A percentile compares a stretch with the other conserved stretches of the same genome.
Conservation (phyloP, 2,113 vertebrate genomes). For the Oncorhynchus keta region DNA sequence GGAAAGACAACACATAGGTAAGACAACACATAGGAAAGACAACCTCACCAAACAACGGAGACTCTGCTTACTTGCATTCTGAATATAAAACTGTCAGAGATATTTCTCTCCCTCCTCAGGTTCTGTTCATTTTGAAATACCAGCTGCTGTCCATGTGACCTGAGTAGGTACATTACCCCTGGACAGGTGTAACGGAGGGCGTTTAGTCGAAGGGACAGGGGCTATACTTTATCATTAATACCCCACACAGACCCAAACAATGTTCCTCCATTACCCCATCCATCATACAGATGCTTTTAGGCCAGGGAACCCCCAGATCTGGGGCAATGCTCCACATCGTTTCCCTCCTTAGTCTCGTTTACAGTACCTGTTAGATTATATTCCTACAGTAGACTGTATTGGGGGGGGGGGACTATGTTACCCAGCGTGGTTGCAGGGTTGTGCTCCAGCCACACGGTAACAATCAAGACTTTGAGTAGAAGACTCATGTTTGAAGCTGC, state of each 20-base stretch:
- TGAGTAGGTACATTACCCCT: conserved; percentile 9
- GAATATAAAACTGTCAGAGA: background rate
- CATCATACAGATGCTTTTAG: conserved; percentile 34
- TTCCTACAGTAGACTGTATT: too few relatives aligned
- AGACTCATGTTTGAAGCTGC: too few relatives aligned
- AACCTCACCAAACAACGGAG: too few relatives aligned
- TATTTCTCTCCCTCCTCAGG: background rate
- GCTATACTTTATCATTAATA: background rate
- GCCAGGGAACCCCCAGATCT: conserved; percentile 32
- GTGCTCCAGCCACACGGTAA: too few relatives aligned
- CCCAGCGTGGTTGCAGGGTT: too few relatives aligned
- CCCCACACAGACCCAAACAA: background rate
- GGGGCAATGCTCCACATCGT: conserved; percentile 25
- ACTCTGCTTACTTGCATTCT: too few relatives aligned
- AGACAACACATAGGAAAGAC: too few relatives aligned
- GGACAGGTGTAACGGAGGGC: conserved; percentile 29
- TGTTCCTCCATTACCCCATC: conserved; percentile 22
- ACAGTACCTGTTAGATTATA: background rate
- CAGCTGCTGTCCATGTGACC: background rate
- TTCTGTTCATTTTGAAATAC: background rate
- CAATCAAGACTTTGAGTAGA: too few relatives aligned
- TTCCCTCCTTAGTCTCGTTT: conserved; percentile 7
- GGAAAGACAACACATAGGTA: too few relatives aligned
- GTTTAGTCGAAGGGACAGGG: conserved; percentile 32
- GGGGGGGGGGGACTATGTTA: too few relatives aligned